These are phyloP conservation scores for Chrysodeixis includens DNA, from an alignment of 2,888 invertebrate genomes.

Conservation along the genomic window DNA sequence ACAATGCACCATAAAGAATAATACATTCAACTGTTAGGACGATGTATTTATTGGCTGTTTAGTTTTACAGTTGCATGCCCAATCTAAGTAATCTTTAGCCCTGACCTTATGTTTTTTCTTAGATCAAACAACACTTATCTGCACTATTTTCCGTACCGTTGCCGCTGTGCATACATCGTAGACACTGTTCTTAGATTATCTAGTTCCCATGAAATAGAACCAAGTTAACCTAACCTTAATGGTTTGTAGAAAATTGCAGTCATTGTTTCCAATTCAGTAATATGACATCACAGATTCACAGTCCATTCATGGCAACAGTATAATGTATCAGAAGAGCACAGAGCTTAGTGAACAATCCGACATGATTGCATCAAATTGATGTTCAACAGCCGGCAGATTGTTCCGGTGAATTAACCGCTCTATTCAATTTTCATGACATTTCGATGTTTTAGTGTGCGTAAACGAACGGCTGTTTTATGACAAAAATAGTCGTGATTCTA, in stretches of 20 bases:
- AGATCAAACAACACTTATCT: constrained; percentile 9
- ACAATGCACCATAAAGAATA: constrained; percentile 41
- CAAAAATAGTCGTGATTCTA: neutral
- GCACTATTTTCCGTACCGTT: too few species aligned
- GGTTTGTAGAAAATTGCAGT: constrained; percentile 8
- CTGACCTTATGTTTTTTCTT: constrained; percentile 27
- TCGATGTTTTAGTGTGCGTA: constrained; percentile 21
- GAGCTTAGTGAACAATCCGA: constrained; percentile 57
- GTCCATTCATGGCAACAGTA: constrained; percentile 62
- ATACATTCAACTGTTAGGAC: constrained; percentile 21
- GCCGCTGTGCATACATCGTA: neutral
- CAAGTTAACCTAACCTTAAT: neutral
- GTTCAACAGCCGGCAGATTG: constrained; percentile 76
- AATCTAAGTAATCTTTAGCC: constrained; percentile 20
- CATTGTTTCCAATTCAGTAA: constrained; percentile 25
- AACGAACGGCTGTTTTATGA: constrained; percentile 8
- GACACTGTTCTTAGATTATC: neutral
- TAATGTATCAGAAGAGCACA: constrained; percentile 56
- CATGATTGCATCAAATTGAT: constrained; percentile 79
- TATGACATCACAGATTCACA: constrained; percentile 55
- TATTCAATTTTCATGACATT: constrained; percentile 45
- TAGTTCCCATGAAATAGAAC: constrained; percentile 1
- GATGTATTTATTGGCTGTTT: constrained; percentile 23
- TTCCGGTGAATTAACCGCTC: constrained; percentile 48
- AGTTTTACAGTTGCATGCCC: constrained; percentile 19